Conservation (phyloP, 2,797 vertebrate species). For the Eulemur coronatus region DNA sequence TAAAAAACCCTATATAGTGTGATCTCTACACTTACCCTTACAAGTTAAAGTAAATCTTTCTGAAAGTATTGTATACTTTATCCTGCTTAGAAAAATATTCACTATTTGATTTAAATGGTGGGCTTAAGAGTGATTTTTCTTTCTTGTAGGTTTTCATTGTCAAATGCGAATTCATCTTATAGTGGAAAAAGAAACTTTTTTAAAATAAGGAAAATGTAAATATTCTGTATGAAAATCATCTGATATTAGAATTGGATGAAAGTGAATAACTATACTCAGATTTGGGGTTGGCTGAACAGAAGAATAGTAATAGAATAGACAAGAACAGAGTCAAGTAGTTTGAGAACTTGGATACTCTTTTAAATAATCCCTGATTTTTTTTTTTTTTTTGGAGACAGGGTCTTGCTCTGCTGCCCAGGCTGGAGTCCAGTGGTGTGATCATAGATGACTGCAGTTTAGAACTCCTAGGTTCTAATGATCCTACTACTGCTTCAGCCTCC, state of each 20-base stretch:
- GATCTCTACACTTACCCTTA: background rate
- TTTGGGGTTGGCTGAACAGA: background rate
- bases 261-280: background rate
- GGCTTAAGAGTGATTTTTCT: background rate
- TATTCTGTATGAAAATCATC: constrained; percentile 4
- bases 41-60: constrained; percentile 17
- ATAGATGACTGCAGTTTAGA: background rate
- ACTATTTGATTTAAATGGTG: constrained; percentile 15
- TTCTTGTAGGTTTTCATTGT: constrained; percentile 10
- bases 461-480: background rate
- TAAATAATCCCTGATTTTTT: background rate
- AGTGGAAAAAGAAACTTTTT: background rate
- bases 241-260: background rate
- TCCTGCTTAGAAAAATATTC: constrained; percentile 32
- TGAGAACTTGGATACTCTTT: constrained; percentile 6
- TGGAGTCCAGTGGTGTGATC: background rate
- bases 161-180: constrained; percentile 16
- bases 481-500: background rate
- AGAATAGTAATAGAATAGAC: background rate
- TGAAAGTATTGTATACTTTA: constrained; percentile 8
- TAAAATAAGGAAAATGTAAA: constrained; percentile 25
- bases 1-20: background rate
- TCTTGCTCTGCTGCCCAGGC: background rate
- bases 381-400: background rate
- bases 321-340: background rate